Evolutionary conservation across 1,140 invertebrate species (phyloP).

Genomic region (Drosophila gunungcola): DNA sequence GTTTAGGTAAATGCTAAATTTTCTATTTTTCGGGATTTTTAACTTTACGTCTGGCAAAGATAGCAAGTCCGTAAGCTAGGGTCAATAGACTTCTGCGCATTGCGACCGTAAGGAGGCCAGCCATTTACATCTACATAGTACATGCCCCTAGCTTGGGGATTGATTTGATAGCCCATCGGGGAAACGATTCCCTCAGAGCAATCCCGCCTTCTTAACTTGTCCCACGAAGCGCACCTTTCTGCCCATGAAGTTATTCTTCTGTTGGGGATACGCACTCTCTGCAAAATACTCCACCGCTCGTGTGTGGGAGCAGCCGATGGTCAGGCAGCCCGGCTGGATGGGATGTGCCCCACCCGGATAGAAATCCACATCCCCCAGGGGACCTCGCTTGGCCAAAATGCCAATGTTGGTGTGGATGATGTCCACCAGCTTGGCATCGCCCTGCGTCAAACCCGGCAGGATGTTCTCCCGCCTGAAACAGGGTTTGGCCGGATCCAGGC

Average conservation of each 20-base stretch:
- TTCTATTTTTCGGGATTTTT: neutral
- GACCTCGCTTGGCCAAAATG: slow-evolving; percentile 86
- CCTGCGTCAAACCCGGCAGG: slow-evolving; percentile 85
- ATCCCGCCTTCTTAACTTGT: slow-evolving; percentile 27
- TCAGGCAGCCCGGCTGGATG: slow-evolving; percentile 85
- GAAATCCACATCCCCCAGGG: slow-evolving; percentile 89
- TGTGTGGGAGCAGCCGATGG: slow-evolving; percentile 88
- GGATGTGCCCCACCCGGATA: slow-evolving; percentile 86
- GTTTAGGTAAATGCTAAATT: no score
- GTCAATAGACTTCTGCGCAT: slow-evolving; percentile 1
- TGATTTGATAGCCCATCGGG: slow-evolving; percentile 69
- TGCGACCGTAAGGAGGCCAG: slow-evolving; percentile 60
- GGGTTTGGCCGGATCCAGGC: slow-evolving; percentile 90
- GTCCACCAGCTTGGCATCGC: slow-evolving; percentile 88
- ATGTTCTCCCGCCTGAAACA: slow-evolving; percentile 85
- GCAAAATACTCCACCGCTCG: slow-evolving; percentile 88
- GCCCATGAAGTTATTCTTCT: slow-evolving; percentile 67
- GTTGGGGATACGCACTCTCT: slow-evolving; percentile 86
- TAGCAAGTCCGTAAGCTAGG: slow-evolving; percentile 2
- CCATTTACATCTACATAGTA: slow-evolving; percentile 68
- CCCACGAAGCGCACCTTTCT: slow-evolving; percentile 62
- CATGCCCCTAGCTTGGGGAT: slow-evolving; percentile 55
- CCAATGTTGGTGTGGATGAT: slow-evolving; percentile 91
- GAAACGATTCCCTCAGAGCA: slow-evolving; percentile 33
- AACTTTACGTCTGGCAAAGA: slow-evolving; percentile 9